Evolutionary conservation across 2,888 invertebrate species (phyloP).

Genomic region (Polia nebulosa): DNA sequence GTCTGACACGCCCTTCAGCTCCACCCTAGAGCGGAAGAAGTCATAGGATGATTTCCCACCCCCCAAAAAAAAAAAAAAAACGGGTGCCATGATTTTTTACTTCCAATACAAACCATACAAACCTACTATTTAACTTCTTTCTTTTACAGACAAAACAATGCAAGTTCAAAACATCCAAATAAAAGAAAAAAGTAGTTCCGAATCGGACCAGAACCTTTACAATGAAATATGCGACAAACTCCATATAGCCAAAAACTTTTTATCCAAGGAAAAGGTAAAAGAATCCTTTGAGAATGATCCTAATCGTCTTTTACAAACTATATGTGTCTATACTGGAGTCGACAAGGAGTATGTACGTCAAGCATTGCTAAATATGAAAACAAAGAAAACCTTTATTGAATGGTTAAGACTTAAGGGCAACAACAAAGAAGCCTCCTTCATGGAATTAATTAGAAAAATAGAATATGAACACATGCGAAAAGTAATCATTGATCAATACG

Average conservation of each 20-base stretch:
- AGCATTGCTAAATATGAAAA: not conserved
- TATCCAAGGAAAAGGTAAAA: not conserved
- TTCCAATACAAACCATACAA: too few species aligned
- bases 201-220: not conserved
- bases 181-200: too few species aligned
- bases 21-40: too few species aligned
- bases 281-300: not conserved
- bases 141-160: slow-evolving; percentile 27
- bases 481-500: slow-evolving; percentile 31
- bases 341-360: not conserved
- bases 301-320: not conserved
- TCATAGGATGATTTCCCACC: too few species aligned
- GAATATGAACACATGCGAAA: slow-evolving; percentile 20
- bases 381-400: slow-evolving; percentile 33
- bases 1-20: too few species aligned
- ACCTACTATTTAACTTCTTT: not conserved
- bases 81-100: too few species aligned
- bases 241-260: slow-evolving; percentile 23
- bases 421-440: accelerated
- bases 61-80: too few species aligned
- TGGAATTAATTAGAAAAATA: not conserved
- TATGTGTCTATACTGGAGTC: slow-evolving; percentile 37
- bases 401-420: not conserved
- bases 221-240: slow-evolving; percentile 36
- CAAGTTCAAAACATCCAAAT: too few species aligned